Percentiles rank a stretch among this genome's conserved stretches.
These are phyloP conservation scores for Sinocyclocheilus anshuiensis DNA, from an alignment of 2,113 vertebrate genomes.

Conservation along the genomic window DNA sequence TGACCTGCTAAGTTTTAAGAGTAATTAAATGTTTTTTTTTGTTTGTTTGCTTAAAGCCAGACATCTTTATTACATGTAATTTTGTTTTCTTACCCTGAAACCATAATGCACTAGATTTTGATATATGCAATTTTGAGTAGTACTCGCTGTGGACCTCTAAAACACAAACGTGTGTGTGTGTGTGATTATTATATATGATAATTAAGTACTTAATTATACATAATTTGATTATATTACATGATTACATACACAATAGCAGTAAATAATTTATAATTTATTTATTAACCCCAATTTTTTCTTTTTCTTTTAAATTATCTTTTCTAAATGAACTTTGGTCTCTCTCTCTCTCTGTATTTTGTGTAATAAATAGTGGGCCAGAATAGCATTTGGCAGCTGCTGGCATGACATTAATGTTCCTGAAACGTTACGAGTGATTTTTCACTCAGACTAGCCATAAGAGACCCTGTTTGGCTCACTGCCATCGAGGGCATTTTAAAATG, in stretches of 20 bases:
- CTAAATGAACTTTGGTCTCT: too few species aligned
- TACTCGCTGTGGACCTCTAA: too few species aligned
- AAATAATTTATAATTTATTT: too few species aligned
- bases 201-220: too few species aligned
- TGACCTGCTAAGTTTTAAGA: background rate
- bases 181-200: too few species aligned
- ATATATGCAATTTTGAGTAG: too few species aligned
- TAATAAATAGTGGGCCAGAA: conserved; percentile 10
- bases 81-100: background rate
- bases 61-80: background rate
- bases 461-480: conserved; percentile 39
- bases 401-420: conserved; percentile 37
- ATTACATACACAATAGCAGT: too few species aligned
- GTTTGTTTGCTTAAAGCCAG: too few species aligned
- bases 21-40: background rate
- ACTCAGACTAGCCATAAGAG: conserved; percentile 32
- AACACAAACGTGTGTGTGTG: too few species aligned
- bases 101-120: background rate
- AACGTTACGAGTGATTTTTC: conserved; percentile 43
- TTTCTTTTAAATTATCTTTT: too few species aligned
- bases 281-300: too few species aligned
- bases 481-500: conserved; percentile 47
- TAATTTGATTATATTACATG: too few species aligned
- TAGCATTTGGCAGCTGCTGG: conserved; percentile 28
- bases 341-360: background rate